phyloP scores from a whole-genome alignment of 2,113 vertebrate species.

The Sardina pilchardus region DNA sequence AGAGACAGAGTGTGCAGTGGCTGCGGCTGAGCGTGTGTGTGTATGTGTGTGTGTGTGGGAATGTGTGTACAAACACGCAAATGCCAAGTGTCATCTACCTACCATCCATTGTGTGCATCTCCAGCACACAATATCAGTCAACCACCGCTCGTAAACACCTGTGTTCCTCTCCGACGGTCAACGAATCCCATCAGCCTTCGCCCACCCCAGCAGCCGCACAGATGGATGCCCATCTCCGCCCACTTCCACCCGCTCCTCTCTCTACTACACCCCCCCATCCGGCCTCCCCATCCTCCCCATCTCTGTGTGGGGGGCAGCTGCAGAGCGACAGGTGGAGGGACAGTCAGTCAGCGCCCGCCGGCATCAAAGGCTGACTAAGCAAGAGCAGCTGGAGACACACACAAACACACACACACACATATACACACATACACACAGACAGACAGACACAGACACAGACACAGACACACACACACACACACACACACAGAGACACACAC shows the following conservation, averaged over 20 bases:
- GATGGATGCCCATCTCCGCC: background rate
- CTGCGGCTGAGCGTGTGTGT: too few relatives aligned
- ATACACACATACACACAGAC: background rate
- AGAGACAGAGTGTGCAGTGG: too few relatives aligned
- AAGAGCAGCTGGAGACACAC: background rate
- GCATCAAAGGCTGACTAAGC: background rate
- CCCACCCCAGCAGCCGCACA: too few relatives aligned
- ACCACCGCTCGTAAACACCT: too few relatives aligned
- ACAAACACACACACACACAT: background rate
- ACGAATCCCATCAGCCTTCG: too few relatives aligned
- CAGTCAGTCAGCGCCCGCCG: background rate
- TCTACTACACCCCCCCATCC: background rate
- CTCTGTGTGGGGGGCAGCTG: background rate
- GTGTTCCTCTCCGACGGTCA: too few relatives aligned
- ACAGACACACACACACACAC: too few relatives aligned
- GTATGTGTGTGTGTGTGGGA: too few relatives aligned
- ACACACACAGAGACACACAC: background rate
- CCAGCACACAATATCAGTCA: too few relatives aligned
- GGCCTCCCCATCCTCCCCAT: background rate
- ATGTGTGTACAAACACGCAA: background rate
- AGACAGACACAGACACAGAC: too few relatives aligned
- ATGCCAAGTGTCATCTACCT: background rate
- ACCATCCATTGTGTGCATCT: too few relatives aligned
- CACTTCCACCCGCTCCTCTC: background rate
- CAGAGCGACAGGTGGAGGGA: constrained; percentile 31